These are phyloP conservation scores for Andrena chrysosceles DNA, from an alignment of 2,888 invertebrate genomes.

Conservation along the genomic window DNA sequence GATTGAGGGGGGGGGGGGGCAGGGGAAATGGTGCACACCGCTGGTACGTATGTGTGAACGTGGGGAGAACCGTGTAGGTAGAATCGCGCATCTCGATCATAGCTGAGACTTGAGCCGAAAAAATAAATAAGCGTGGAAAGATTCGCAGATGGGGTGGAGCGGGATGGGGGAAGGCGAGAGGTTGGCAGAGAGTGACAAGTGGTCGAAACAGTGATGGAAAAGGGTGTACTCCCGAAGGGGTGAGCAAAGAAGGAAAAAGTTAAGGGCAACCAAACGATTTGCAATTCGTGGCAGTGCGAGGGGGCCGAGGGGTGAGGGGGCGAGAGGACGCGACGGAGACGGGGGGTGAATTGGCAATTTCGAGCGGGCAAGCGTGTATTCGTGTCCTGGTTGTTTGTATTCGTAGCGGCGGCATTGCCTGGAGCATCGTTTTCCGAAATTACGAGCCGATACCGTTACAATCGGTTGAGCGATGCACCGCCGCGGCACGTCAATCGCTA, in stretches of 20 bases:
- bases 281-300: not conserved
- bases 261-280: not conserved
- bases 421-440: constrained; percentile 71
- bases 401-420: constrained; percentile 58
- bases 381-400: constrained; percentile 67
- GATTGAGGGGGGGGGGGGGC: no score
- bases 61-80: not conserved
- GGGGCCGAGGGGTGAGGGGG: not conserved
- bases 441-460: constrained; percentile 72
- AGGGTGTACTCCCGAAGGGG: not conserved
- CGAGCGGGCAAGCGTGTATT: constrained; percentile 45
- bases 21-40: not conserved
- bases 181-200: no score
- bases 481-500: constrained; percentile 71
- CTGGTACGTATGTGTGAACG: not conserved
- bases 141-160: no score
- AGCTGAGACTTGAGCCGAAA: not conserved
- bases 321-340: not conserved
- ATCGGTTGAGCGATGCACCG: constrained; percentile 70
- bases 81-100: not conserved
- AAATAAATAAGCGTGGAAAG: not conserved
- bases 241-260: not conserved
- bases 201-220: no score
- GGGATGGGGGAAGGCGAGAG: no score
- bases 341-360: constrained; percentile 56